Conservation (phyloP, 2,797 vertebrate species). For the Dicrostonyx torquatus region DNA sequence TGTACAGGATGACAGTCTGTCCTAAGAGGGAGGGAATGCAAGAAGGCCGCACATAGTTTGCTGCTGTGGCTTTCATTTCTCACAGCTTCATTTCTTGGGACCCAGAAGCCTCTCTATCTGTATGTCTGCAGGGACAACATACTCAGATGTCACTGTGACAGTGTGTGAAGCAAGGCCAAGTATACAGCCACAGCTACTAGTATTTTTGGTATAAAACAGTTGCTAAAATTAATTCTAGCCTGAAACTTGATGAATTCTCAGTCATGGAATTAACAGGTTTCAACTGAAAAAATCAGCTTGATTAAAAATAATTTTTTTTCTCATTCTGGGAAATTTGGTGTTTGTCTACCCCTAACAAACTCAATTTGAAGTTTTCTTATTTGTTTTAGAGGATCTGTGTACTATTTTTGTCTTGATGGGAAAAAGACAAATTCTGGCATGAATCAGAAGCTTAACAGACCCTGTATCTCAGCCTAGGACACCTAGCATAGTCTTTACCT, state of each 20-base stretch:
- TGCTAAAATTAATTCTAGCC: conserved; percentile 78
- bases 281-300: conserved; percentile 55
- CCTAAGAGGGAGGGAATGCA: background rate
- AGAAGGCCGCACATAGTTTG: conserved; percentile 87
- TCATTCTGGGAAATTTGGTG: conserved; percentile 60
- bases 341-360: conserved; percentile 34
- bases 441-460: background rate
- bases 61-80: conserved; percentile 81
- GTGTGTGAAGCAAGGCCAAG: conserved; percentile 76
- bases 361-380: conserved; percentile 9
- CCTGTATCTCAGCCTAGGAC: rapidly evolving
- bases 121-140: conserved; percentile 78
- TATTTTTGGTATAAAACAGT: conserved; percentile 80
- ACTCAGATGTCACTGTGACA: conserved; percentile 78
- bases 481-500: background rate
- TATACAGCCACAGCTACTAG: conserved; percentile 77
- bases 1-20: background rate
- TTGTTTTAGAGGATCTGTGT: background rate
- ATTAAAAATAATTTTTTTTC: conserved; percentile 79
- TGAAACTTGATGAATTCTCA: conserved; percentile 79
- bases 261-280: conserved; percentile 77
- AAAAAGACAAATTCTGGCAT: background rate
- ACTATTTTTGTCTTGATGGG: conserved; percentile 10
- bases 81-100: conserved; percentile 86
- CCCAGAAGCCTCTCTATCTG: conserved; percentile 50